Evolutionary conservation across 2,797 vertebrate species (phyloP).

Genomic region (Stomatorhinus walkeri): DNA sequence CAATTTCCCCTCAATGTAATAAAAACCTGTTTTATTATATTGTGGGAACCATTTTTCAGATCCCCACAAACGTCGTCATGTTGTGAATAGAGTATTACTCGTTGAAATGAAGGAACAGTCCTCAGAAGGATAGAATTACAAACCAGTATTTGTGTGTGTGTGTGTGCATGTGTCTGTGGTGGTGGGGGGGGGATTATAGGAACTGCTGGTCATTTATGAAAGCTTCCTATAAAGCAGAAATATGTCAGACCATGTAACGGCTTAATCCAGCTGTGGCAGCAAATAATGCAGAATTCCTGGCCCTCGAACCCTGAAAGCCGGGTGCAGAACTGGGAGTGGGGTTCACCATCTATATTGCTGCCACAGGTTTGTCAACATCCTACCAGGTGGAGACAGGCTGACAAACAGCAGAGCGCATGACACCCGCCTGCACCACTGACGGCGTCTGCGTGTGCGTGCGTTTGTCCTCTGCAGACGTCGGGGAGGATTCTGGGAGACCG

Average conservation of each 20-base stretch:
- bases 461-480: conserved; percentile 70
- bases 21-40: too few species aligned
- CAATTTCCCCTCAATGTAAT: too few species aligned
- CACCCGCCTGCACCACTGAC: conserved; percentile 77
- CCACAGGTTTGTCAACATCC: conserved; percentile 86
- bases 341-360: not conserved
- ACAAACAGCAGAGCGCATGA: conserved; percentile 65
- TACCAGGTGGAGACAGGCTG: conserved; percentile 74
- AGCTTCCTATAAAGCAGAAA: not conserved
- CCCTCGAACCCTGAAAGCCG: not conserved
- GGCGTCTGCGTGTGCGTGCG: conserved; percentile 34
- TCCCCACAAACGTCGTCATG: too few species aligned
- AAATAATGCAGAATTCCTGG: not conserved
- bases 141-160: not conserved
- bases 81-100: too few species aligned
- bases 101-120: too few species aligned
- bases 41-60: too few species aligned
- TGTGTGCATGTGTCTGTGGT: not conserved
- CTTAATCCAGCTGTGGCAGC: not conserved
- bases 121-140: too few species aligned
- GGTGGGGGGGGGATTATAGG: not conserved
- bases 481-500: conserved; percentile 85
- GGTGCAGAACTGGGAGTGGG: not conserved
- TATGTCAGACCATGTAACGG: not conserved
- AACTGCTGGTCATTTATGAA: not conserved